phyloP scores from a whole-genome alignment of 2,113 vertebrate genomes.

The Otolemur garnettii region DNA sequence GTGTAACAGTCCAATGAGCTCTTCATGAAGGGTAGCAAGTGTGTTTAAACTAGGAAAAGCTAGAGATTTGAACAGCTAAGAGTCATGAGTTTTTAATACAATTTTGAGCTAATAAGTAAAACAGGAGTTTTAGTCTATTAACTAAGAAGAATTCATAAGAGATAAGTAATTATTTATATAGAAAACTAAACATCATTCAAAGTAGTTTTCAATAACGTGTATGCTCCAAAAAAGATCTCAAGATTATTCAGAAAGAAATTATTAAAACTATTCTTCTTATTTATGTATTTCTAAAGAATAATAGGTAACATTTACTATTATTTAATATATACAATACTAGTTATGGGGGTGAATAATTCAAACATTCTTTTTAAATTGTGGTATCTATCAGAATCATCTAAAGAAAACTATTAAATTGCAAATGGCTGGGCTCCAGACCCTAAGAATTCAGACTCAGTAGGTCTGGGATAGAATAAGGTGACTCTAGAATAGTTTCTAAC shows the following conservation, averaged over 20 bases:
- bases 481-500: neutral
- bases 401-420: neutral
- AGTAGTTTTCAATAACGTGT: neutral
- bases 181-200: neutral
- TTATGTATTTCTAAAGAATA: slow-evolving; percentile 40
- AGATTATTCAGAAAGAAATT: slow-evolving; percentile 2
- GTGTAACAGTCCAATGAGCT: neutral
- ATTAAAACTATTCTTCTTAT: neutral
- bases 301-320: neutral
- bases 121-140: neutral
- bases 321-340: neutral
- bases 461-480: neutral
- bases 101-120: slow-evolving; percentile 31
- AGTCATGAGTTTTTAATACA: neutral
- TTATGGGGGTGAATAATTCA: neutral
- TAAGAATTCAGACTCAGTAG: neutral
- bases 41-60: neutral
- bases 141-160: neutral
- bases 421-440: neutral
- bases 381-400: neutral
- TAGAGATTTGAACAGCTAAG: neutral
- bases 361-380: neutral
- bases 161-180: neutral
- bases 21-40: neutral
- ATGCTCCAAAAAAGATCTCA: neutral